Evolutionary conservation across 2,113 vertebrate species (phyloP).

Genomic region (Cephalopholis sonnerati): DNA sequence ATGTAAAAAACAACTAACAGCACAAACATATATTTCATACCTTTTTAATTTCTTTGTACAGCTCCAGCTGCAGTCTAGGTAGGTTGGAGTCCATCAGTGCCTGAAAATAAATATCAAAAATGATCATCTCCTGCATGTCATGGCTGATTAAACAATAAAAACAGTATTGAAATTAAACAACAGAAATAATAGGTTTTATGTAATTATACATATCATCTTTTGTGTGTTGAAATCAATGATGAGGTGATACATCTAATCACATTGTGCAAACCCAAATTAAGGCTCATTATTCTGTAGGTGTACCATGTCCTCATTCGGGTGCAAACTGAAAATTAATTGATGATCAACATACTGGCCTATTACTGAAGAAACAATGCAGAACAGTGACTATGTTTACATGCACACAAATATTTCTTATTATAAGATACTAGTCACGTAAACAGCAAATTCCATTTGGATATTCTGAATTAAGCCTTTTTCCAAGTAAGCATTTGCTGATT

Average conservation of each 20-base stretch:
- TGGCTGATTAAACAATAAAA: not conserved
- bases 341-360: not conserved
- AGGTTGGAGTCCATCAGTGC: conserved; percentile 98
- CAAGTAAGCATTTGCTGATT: no score
- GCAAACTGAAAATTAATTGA: not conserved
- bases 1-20: not conserved
- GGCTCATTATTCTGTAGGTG: not conserved
- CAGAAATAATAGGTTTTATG: not conserved
- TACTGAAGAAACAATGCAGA: not conserved
- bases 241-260: not conserved
- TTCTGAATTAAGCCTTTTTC: no score
- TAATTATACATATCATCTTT: not conserved
- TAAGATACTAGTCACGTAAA: no score
- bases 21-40: conserved; percentile 69
- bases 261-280: not conserved
- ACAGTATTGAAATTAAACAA: not conserved
- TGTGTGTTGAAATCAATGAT: not conserved
- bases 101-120: conserved; percentile 73
- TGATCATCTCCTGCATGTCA: not conserved
- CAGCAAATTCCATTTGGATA: no score
- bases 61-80: conserved; percentile 94
- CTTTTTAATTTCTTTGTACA: conserved; percentile 99
- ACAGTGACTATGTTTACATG: no score
- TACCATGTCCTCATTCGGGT: not conserved
- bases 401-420: no score